A percentile compares a stretch with the other conserved stretches of the same genome.
Evolutionary conservation across 2,797 vertebrate species (phyloP).

Genomic region (Leptatherina wallacei): DNA sequence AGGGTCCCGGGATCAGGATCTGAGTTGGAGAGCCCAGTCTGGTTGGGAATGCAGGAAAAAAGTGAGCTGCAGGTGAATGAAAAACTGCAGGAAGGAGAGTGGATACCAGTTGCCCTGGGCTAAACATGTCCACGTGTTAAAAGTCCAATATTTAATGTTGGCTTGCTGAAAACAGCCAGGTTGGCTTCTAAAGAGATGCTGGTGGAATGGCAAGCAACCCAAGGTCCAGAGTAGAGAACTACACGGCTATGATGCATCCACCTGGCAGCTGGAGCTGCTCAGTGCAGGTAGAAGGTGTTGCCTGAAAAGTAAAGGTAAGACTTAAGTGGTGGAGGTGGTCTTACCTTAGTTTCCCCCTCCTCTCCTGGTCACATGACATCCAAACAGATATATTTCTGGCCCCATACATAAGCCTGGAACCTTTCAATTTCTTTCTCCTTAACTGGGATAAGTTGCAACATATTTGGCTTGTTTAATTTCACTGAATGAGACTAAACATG

Average conservation of each 20-base stretch:
- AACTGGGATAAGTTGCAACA: conserved; percentile 75
- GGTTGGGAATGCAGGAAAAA: conserved; percentile 81
- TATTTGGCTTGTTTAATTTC: conserved; percentile 60
- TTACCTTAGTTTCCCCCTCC: conserved; percentile 70
- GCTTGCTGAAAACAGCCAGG: conserved; percentile 38
- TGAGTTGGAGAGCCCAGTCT: conserved; percentile 76
- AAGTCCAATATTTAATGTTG: conserved; percentile 38
- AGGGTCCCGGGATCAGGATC: conserved; percentile 83
- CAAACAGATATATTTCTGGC: conserved; percentile 36
- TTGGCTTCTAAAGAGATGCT: conserved; percentile 35
- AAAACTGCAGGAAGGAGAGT: conserved; percentile 81
- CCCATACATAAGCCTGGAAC: neutral
- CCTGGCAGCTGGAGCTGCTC: conserved; percentile 24
- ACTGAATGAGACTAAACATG: conserved; percentile 60
- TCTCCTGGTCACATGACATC: conserved; percentile 72
- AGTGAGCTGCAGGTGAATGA: conserved; percentile 80
- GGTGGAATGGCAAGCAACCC: conserved; percentile 45
- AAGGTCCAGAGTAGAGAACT: conserved; percentile 2
- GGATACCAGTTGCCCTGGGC: conserved; percentile 81
- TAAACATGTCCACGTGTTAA: conserved; percentile 80
- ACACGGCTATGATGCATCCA: conserved; percentile 9
- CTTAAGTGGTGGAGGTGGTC: conserved; percentile 64
- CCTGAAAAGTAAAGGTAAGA: conserved; percentile 58
- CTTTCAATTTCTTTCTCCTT: conserved; percentile 16
- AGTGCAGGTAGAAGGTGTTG: conserved; percentile 53